Conservation (phyloP, 2,888 invertebrate genomes). For the Polietes domitor region DNA sequence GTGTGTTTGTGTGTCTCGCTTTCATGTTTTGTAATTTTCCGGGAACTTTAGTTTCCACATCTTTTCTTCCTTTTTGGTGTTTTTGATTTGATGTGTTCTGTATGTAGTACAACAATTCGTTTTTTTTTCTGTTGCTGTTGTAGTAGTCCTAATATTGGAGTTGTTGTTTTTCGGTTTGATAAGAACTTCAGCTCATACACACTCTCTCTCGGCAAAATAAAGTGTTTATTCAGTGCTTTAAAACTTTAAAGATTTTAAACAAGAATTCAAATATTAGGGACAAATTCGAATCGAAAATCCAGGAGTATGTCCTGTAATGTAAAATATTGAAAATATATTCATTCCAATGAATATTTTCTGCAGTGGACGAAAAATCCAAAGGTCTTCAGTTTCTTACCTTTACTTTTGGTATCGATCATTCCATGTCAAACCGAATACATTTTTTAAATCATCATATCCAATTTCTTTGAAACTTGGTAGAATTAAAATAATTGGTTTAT, state of each 20-base stretch:
- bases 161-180: background rate
- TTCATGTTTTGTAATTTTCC: conserved; percentile 53
- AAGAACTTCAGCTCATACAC: background rate
- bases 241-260: conserved; percentile 25
- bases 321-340: too few relatives aligned
- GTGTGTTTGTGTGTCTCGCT: background rate
- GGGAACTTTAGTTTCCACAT: conserved; percentile 44
- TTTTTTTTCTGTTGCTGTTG: background rate
- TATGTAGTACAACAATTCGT: conserved; percentile 2
- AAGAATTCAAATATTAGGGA: background rate
- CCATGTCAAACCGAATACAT: too few relatives aligned
- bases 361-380: too few relatives aligned
- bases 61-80: conserved; percentile 18
- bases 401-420: too few relatives aligned
- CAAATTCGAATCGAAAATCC: too few relatives aligned
- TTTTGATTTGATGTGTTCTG: conserved; percentile 5
- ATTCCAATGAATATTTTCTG: too few relatives aligned
- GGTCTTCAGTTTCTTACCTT: too few relatives aligned
- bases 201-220: background rate
- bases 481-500: too few relatives aligned
- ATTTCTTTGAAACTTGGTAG: too few relatives aligned
- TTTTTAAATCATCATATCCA: too few relatives aligned
- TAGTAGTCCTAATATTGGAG: background rate
- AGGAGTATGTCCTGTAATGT: too few relatives aligned
- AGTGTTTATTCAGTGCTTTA: background rate